phyloP scores from a whole-genome alignment of 1,140 invertebrate species.

The Uloborus diversus region DNA sequence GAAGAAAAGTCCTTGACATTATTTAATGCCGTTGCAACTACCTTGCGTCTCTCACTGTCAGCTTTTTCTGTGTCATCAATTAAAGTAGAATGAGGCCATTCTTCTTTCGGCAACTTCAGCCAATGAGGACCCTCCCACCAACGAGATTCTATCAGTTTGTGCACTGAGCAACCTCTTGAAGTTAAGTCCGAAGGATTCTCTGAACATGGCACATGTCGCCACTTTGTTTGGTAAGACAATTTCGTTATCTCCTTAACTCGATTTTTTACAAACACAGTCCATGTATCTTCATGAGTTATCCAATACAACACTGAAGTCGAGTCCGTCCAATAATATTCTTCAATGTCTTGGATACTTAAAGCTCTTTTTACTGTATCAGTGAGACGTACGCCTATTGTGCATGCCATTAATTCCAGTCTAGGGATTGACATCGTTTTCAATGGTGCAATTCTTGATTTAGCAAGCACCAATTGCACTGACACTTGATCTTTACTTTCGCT shows the following conservation, averaged over 20 bases:
- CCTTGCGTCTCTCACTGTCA: background rate
- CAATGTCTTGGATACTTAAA: too few relatives aligned
- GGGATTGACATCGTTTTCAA: constrained; percentile 1
- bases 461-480: too few relatives aligned
- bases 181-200: background rate
- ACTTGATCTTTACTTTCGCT: background rate
- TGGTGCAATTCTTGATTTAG: constrained; percentile 3
- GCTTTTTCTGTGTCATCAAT: background rate
- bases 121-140: constrained; percentile 19
- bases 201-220: constrained; percentile 1
- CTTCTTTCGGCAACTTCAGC: background rate
- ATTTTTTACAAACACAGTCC: background rate
- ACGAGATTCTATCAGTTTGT: constrained; percentile 8
- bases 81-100: background rate
- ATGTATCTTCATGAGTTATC: background rate
- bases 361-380: too few relatives aligned
- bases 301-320: constrained; percentile 4
- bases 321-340: constrained; percentile 17
- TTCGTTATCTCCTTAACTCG: constrained; percentile 4
- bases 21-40: background rate
- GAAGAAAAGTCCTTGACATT: background rate
- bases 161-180: background rate
- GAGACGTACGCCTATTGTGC: too few relatives aligned
- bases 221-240: background rate
- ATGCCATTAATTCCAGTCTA: too few relatives aligned